Percentiles rank a stretch among this genome's conserved stretches.
Evolutionary conservation across 1,140 invertebrate genomes (phyloP).

Genomic region (Rhyzopertha dominica): DNA sequence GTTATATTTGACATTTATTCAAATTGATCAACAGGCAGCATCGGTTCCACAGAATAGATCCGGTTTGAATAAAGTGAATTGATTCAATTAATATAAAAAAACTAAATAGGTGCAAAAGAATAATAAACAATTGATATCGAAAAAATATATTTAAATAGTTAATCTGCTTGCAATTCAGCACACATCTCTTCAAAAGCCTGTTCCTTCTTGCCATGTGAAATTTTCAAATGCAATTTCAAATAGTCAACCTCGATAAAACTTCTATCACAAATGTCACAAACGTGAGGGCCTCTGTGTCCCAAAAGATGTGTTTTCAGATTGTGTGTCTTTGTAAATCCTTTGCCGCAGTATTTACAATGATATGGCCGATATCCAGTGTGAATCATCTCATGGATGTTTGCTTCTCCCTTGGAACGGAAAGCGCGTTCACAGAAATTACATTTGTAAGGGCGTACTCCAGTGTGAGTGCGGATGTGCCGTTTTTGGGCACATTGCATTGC

Average conservation of each 20-base stretch:
- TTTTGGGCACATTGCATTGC: constrained; percentile 17
- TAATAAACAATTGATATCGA: too few relatives aligned
- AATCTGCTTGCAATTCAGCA: too few relatives aligned
- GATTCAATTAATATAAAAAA: too few relatives aligned
- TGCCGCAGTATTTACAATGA: constrained; percentile 63
- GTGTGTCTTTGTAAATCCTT: constrained; percentile 51
- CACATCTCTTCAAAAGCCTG: too few relatives aligned
- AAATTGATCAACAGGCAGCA: too few relatives aligned
- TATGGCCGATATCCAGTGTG: constrained; percentile 72
- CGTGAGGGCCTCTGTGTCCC: constrained; percentile 27
- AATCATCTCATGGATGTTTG: constrained; percentile 48
- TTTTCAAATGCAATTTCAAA: constrained; percentile 26
- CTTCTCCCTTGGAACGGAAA: constrained; percentile 31
- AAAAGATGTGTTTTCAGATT: constrained; percentile 34
- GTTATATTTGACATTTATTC: too few relatives aligned
- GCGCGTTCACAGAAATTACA: constrained; percentile 50
- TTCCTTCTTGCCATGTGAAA: too few relatives aligned
- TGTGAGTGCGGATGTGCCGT: constrained; percentile 49
- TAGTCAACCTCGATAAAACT: constrained; percentile 25
- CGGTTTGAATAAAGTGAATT: too few relatives aligned
- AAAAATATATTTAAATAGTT: too few relatives aligned
- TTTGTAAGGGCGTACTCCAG: constrained; percentile 52
- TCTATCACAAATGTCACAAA: constrained; percentile 26
- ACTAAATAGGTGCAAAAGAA: too few relatives aligned
- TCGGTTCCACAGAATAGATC: too few relatives aligned